Evolutionary conservation across 2,888 invertebrate genomes (phyloP).

Genomic region (Coremacera marginata): DNA sequence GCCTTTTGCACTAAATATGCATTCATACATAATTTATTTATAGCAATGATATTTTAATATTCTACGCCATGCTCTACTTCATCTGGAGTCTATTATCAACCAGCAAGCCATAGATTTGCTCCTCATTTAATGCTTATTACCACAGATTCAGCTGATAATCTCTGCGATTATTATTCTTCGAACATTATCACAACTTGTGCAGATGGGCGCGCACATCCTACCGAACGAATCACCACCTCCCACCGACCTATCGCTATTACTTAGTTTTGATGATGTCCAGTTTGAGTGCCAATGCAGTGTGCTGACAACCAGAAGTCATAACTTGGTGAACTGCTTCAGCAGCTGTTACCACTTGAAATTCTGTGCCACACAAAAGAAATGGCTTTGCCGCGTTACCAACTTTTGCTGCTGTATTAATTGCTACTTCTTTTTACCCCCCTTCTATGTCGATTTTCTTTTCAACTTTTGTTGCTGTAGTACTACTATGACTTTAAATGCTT

Average conservation of each 20-base stretch:
- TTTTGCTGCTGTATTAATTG: constrained; percentile 13
- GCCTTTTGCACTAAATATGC: no score
- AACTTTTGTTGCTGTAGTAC: not conserved
- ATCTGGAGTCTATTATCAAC: constrained; percentile 12
- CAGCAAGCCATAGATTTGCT: not conserved
- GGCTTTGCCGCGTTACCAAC: constrained; percentile 25
- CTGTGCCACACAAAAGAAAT: constrained; percentile 27
- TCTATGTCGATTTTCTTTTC: not conserved
- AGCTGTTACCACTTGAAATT: constrained; percentile 32
- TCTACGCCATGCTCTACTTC: not conserved
- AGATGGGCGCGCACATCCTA: not conserved
- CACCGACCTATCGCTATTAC: not conserved
- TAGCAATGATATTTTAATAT: no score
- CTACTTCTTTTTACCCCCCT: not conserved
- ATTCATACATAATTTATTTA: no score
- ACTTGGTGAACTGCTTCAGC: constrained; percentile 16
- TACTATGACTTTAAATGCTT: not conserved
- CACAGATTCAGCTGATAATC: constrained; percentile 10
- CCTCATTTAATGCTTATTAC: constrained; percentile 4
- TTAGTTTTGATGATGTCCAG: not conserved
- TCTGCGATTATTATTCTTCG: constrained; percentile 10
- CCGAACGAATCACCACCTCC: not conserved
- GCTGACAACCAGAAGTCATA: not conserved
- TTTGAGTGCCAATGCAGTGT: not conserved
- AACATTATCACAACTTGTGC: constrained; percentile 17